phyloP scores from a whole-genome alignment of 2,113 vertebrate genomes.

The Phaethon lepturus region DNA sequence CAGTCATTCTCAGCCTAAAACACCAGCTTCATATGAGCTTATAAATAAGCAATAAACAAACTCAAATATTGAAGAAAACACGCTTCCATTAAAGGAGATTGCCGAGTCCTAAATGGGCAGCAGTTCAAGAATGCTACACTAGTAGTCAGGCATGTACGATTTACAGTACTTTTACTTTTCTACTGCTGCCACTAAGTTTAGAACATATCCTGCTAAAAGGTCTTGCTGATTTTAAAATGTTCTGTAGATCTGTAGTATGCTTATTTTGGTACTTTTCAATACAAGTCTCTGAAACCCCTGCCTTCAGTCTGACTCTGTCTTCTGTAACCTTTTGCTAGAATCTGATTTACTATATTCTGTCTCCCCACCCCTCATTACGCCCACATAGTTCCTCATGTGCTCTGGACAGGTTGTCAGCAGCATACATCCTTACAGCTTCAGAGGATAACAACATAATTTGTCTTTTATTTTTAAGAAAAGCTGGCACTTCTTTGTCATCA shows the following conservation, averaged over 20 bases:
- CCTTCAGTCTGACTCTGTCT: neutral
- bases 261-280: neutral
- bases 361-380: accelerated
- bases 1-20: neutral
- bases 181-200: constrained; percentile 66
- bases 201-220: constrained; percentile 38
- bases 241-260: neutral
- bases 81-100: constrained; percentile 79
- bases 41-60: constrained; percentile 68
- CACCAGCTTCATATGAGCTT: neutral
- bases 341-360: neutral
- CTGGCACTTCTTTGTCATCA: neutral
- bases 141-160: constrained; percentile 65
- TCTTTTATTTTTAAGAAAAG: neutral
- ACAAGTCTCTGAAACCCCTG: neutral
- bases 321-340: neutral
- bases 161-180: constrained; percentile 71
- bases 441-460: neutral
- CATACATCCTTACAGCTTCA: neutral
- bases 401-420: neutral
- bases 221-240: neutral
- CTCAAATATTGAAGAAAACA: constrained; percentile 67
- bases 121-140: constrained; percentile 76
- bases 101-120: constrained; percentile 67
- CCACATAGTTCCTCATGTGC: neutral